Evolutionary conservation across 2,888 invertebrate genomes (phyloP), one percentile per base, ranked within the genome.

Genomic region (Synanthedon myopaeformis): DNA sequence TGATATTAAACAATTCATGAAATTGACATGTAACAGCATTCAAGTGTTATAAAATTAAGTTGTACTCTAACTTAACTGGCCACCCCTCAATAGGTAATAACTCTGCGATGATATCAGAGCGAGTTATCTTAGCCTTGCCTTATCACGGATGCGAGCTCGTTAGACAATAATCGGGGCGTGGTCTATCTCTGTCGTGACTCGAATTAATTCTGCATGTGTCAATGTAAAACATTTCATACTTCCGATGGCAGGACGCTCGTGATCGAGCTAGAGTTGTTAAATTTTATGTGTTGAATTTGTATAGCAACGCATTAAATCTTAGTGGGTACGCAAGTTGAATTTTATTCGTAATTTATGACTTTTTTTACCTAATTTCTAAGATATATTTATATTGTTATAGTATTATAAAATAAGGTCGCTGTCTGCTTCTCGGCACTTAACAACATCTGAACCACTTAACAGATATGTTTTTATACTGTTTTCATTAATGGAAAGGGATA

Each of bases 81-180:
- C 49, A 19, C 41, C 12, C 28, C 41, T 35, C 17, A 49, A 13
- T n/a, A 49, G 49, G 11, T 45, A 23, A 52, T 69, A 71, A 66
- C 70, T 67, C 61, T 57, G 54, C 63, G 69, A 76, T 78, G 79
- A 75, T 74, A 76, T 78, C 74, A 74, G 56, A 51, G 23, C 54
- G 52, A 60, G 62, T 67, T 70, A 72, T 69, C 67, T 66, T 67
- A 54, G 52, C 51, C 56, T 56, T 42, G 54, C 53, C 53, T 55
- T 57, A 57, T 58, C 55, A 57, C 56, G 56, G 57, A 55, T 51
- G 52, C 56, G 51, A 59, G 58, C 70, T 74, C 64, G 71, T 75
- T 74, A 79, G 75, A 82, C 82, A 79, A 82, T 79, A 73, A 74
- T 63, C 57, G 65, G 71, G 84, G 84, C 82, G 83, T 79, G 81